phyloP scores from a whole-genome alignment of 2,888 invertebrate species.

The Rotaria socialis region DNA sequence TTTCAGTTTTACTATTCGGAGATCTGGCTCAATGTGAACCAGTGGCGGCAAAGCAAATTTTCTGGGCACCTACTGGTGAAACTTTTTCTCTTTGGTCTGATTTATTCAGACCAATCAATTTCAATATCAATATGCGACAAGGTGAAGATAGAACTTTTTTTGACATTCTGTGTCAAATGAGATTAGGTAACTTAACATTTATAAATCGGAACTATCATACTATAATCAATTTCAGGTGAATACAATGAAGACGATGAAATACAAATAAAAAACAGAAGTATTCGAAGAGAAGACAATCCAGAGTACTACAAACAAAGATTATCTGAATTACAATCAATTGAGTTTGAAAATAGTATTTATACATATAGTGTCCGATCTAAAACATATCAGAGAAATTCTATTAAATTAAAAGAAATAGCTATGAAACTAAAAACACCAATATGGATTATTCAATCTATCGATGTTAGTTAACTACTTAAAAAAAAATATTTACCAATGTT shows the following conservation, averaged over 20 bases:
- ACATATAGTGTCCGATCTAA: not conserved
- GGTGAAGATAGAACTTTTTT: not conserved
- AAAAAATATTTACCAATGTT: not conserved
- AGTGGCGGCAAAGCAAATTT: not conserved
- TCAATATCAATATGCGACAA: not conserved
- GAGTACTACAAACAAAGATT: not conserved
- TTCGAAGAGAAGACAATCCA: not conserved
- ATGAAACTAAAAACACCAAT: not conserved
- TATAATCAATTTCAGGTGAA: not conserved
- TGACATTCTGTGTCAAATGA: not conserved
- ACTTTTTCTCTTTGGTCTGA: not conserved
- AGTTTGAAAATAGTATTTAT: not conserved
- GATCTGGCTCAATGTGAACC: not conserved
- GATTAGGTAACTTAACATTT: not conserved
- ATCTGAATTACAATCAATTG: not conserved
- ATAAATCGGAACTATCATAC: too few species aligned
- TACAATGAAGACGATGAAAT: not conserved
- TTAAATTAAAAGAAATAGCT: not conserved
- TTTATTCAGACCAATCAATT: conserved; percentile 29
- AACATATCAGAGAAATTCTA: not conserved
- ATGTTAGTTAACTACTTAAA: not conserved
- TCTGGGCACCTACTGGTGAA: not conserved
- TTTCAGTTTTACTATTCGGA: not conserved
- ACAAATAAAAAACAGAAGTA: not conserved
- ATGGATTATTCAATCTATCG: not conserved